These are phyloP conservation scores for Mirounga angustirostris DNA, from an alignment of 2,113 vertebrate species.

Conservation along the genomic window DNA sequence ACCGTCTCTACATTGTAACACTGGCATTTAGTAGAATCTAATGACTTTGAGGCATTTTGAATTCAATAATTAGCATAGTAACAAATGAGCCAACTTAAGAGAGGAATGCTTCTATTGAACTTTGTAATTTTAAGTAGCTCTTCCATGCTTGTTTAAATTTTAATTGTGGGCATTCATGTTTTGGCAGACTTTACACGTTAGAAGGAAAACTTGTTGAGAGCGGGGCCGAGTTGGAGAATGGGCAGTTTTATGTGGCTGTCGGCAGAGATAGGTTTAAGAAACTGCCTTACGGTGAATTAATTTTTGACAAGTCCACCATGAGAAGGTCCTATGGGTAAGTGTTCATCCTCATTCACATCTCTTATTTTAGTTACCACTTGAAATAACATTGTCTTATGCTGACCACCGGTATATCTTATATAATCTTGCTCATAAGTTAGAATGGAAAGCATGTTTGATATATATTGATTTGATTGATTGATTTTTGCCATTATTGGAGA, in stretches of 20 bases:
- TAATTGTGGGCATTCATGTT: constrained; percentile 59
- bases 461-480: neutral
- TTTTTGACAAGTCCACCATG: constrained; percentile 91
- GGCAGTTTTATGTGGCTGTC: constrained; percentile 97
- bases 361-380: neutral
- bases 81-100: constrained; percentile 17
- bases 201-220: constrained; percentile 92
- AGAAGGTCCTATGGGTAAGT: constrained; percentile 92
- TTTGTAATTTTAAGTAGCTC: neutral
- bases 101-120: constrained; percentile 31
- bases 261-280: constrained; percentile 97
- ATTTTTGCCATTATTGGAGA: neutral
- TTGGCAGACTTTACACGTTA: constrained; percentile 93
- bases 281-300: constrained; percentile 92
- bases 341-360: neutral
- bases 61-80: neutral
- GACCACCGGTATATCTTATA: neutral
- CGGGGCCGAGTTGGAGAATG: constrained; percentile 93
- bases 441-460: neutral
- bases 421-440: neutral
- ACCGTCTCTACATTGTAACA: neutral
- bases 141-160: constrained; percentile 19
- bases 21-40: neutral
- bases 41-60: neutral
- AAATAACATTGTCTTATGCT: neutral